Percentiles rank a stretch among this genome's conserved stretches.
Evolutionary conservation across 2,113 vertebrate genomes (phyloP).

Genomic region (Columbina picui): DNA sequence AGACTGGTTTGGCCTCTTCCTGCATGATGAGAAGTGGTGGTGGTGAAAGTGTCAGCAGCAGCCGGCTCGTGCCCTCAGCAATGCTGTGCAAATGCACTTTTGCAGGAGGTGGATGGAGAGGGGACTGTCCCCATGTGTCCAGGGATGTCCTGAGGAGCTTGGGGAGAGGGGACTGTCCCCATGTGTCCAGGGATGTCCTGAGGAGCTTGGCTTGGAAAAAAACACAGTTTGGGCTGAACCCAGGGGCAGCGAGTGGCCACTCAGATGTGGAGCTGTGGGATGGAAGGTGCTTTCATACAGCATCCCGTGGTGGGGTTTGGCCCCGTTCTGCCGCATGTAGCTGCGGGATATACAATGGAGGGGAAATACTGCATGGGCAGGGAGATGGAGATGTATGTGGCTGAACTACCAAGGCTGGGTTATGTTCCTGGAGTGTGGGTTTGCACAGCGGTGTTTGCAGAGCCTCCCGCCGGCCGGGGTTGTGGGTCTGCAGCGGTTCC

Average conservation of each 20-base stretch:
- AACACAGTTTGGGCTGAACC: neutral
- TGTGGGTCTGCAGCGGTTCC: rapidly evolving
- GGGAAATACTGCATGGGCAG: neutral
- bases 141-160: too few species aligned
- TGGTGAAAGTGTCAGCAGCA: neutral
- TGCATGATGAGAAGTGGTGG: neutral
- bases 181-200: rapidly evolving
- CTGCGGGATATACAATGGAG: neutral
- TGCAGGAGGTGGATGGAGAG: neutral
- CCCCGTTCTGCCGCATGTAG: neutral
- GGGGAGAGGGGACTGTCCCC: neutral
- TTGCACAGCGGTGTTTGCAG: neutral
- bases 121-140: neutral
- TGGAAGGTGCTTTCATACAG: neutral
- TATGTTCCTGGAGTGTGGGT: rapidly evolving
- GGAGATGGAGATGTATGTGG: neutral
- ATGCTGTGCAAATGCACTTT: neutral
- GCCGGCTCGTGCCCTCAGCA: rapidly evolving
- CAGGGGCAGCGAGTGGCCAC: rapidly evolving
- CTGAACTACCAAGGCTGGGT: neutral
- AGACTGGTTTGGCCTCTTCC: neutral
- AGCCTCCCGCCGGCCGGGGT: rapidly evolving
- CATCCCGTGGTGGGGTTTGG: neutral
- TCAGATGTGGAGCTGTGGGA: neutral
- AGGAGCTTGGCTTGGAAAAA: too few species aligned